Percentiles rank a stretch among this genome's conserved stretches.
These are phyloP conservation scores for Agrenia bidenticulata DNA, from an alignment of 2,888 invertebrate genomes.

Conservation along the genomic window DNA sequence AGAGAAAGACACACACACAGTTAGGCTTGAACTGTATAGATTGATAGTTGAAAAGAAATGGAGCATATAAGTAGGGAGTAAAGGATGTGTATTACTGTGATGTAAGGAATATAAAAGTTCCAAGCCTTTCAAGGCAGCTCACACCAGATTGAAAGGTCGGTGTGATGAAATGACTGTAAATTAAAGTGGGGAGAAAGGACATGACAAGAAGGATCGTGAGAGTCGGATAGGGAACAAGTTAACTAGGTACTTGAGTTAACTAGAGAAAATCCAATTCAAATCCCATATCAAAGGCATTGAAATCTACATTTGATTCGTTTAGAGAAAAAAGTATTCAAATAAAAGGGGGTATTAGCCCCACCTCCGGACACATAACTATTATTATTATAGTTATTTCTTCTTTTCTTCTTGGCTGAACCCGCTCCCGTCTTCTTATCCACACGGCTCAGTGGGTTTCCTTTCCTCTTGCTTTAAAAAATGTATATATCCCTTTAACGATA, in stretches of 20 bases:
- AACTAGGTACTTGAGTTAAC: neutral
- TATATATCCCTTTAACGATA: too few species aligned
- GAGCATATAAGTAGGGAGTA: too few species aligned
- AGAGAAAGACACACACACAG: too few species aligned
- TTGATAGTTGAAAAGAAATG: too few species aligned
- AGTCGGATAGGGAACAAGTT: neutral
- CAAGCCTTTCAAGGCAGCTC: too few species aligned
- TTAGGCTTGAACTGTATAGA: too few species aligned
- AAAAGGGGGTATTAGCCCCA: conserved; percentile 16
- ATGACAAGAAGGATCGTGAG: neutral
- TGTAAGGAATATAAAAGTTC: too few species aligned
- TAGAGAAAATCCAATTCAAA: neutral
- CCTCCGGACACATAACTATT: conserved; percentile 19
- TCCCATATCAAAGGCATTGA: neutral
- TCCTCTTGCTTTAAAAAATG: neutral
- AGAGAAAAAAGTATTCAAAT: conserved; percentile 14
- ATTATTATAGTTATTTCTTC: conserved; percentile 24
- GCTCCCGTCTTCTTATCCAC: conserved; percentile 8
- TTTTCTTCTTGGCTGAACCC: conserved; percentile 10
- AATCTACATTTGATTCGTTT: conserved; percentile 19
- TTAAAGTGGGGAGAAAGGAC: too few species aligned
- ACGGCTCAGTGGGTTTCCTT: conserved; percentile 13
- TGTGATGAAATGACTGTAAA: too few species aligned
- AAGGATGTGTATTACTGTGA: too few species aligned
- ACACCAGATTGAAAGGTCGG: too few species aligned